Percentiles rank a stretch among this genome's conserved stretches.
These are phyloP conservation scores for Drosophila incognita DNA, from an alignment of 2,888 invertebrate genomes.

Conservation along the genomic window DNA sequence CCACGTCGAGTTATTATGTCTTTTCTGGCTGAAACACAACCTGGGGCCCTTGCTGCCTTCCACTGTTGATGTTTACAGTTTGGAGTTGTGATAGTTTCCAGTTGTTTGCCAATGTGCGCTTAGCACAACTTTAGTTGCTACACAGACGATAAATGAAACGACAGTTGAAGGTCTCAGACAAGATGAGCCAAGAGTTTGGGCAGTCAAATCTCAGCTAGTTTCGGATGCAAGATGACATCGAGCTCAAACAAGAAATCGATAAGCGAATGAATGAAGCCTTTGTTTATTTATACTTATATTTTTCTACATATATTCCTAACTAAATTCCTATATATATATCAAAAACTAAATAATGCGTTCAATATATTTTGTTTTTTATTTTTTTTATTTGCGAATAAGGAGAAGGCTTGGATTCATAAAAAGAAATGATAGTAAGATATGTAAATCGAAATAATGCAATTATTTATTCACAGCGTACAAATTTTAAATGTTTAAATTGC, in stretches of 20 bases:
- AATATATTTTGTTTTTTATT: background rate
- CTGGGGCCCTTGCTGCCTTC: conserved; percentile 9
- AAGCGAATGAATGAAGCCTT: background rate
- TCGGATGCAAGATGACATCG: background rate
- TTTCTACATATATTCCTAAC: background rate
- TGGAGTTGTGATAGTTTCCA: conserved; percentile 37
- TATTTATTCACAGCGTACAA: background rate
- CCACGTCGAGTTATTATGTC: conserved; percentile 40
- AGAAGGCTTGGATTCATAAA: background rate
- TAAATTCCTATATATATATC: background rate
- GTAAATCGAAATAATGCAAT: background rate
- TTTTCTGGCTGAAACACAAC: conserved; percentile 30
- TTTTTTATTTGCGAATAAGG: background rate
- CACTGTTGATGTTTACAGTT: conserved; percentile 40
- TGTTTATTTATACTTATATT: background rate
- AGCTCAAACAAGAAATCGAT: background rate
- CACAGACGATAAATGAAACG: background rate
- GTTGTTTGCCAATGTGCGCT: conserved; percentile 36
- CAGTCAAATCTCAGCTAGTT: background rate
- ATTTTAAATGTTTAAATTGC: background rate
- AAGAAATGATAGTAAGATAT: background rate
- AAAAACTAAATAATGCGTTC: background rate
- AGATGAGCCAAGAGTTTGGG: background rate
- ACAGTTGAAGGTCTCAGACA: background rate
- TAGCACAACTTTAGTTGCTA: conserved; percentile 13